Evolutionary conservation across 2,888 invertebrate genomes (phyloP).

Genomic region (Eugnorisma glareosa): DNA sequence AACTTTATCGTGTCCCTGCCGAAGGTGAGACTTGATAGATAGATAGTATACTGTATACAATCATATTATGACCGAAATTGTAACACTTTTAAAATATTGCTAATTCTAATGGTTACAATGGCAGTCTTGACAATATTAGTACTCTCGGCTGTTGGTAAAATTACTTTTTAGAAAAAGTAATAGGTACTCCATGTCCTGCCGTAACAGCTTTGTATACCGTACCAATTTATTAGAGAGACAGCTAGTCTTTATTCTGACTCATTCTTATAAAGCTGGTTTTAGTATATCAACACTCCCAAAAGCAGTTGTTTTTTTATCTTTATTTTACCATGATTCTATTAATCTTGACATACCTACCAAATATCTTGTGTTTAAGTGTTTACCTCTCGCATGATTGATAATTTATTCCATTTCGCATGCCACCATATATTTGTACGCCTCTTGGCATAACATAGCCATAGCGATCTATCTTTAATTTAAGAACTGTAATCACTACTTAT

Average conservation of each 20-base stretch:
- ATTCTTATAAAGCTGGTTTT: not conserved
- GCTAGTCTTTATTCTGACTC: not conserved
- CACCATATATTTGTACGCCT: too few species aligned
- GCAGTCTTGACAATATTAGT: not conserved
- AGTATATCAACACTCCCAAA: not conserved
- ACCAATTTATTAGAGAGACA: not conserved
- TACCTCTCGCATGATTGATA: too few species aligned
- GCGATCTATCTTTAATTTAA: too few species aligned
- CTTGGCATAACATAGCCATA: too few species aligned
- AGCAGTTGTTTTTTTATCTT: not conserved
- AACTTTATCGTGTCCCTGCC: constrained; percentile 93
- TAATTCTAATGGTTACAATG: not conserved
- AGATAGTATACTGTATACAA: not conserved
- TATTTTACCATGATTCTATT: too few species aligned
- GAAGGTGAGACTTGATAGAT: constrained; percentile 83
- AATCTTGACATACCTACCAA: too few species aligned
- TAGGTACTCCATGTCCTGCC: not conserved
- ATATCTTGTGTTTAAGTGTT: too few species aligned
- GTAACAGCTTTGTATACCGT: not conserved
- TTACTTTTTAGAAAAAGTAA: not conserved
- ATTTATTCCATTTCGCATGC: too few species aligned
- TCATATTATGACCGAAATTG: not conserved
- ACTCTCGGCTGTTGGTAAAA: not conserved
- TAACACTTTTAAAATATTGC: not conserved
- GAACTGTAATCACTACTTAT: too few species aligned